phyloP scores from a whole-genome alignment of 2,113 vertebrate species.

The Polyodon spathula region DNA sequence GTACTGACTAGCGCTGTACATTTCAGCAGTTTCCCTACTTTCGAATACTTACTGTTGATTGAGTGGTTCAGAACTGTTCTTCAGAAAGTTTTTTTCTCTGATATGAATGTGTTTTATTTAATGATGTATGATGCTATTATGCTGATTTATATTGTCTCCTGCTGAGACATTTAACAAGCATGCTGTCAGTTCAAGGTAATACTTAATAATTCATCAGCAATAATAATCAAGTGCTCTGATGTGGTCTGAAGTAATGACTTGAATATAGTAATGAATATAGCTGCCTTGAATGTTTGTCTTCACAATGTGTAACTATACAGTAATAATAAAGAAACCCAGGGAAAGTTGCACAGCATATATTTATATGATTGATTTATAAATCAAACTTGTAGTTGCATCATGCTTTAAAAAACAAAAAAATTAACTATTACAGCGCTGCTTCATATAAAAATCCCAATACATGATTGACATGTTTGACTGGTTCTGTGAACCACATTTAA shows the following conservation, averaged over 20 bases:
- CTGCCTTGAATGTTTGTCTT: background rate
- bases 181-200: conserved; percentile 9
- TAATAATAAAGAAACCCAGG: too few species aligned
- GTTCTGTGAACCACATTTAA: too few species aligned
- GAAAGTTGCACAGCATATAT: too few species aligned
- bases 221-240: conserved; percentile 1
- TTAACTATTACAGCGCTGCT: too few species aligned
- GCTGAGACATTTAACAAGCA: conserved; percentile 8
- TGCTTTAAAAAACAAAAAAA: too few species aligned
- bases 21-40: too few species aligned
- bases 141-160: conserved; percentile 4
- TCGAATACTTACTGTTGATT: background rate
- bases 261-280: background rate
- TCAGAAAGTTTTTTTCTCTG: background rate
- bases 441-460: too few species aligned
- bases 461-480: too few species aligned
- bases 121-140: conserved; percentile 3
- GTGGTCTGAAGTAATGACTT: conserved; percentile 1
- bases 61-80: background rate
- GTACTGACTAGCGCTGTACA: background rate
- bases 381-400: too few species aligned
- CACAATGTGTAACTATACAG: too few species aligned
- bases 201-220: conserved; percentile 3
- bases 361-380: too few species aligned
- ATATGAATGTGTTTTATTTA: conserved; percentile 5